A percentile compares a stretch with the other conserved stretches of the same genome.
phyloP scores from a whole-genome alignment of 2,888 invertebrate species.

The Drosophila leonis region DNA sequence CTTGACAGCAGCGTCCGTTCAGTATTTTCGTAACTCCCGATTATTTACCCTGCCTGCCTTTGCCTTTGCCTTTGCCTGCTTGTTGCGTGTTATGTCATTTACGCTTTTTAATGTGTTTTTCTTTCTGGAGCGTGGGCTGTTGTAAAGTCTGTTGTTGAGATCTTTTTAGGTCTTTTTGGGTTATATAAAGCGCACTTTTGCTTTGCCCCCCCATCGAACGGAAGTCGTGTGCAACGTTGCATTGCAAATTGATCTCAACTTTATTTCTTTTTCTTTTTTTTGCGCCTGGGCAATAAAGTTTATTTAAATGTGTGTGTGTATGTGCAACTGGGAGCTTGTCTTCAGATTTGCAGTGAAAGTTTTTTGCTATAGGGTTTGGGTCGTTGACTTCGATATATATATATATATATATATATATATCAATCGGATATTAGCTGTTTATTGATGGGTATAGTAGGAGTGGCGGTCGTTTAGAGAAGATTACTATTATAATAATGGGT shows the following conservation, averaged over 20 bases:
- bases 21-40: conserved; percentile 59
- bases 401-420: conserved; percentile 11
- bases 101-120: conserved; percentile 46
- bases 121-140: conserved; percentile 55
- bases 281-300: conserved; percentile 40
- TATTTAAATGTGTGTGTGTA: conserved; percentile 33
- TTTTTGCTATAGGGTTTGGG: conserved; percentile 33
- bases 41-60: conserved; percentile 9
- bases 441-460: background rate
- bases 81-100: conserved; percentile 51
- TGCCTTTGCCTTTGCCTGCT: background rate
- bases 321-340: conserved; percentile 33
- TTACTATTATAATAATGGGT: background rate
- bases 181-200: conserved; percentile 63
- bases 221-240: conserved; percentile 78
- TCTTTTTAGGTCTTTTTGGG: conserved; percentile 19
- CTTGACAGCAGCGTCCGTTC: conserved; percentile 49
- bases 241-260: conserved; percentile 63
- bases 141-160: conserved; percentile 18
- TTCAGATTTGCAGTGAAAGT: conserved; percentile 45
- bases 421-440: conserved; percentile 8
- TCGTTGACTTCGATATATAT: conserved; percentile 40
- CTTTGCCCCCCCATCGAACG: conserved; percentile 40
- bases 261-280: conserved; percentile 18
- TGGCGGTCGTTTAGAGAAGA: background rate